Base-by-base conservation (phyloP, 2,113 vertebrate genomes). In the Seriola quinqueradiata region DNA sequence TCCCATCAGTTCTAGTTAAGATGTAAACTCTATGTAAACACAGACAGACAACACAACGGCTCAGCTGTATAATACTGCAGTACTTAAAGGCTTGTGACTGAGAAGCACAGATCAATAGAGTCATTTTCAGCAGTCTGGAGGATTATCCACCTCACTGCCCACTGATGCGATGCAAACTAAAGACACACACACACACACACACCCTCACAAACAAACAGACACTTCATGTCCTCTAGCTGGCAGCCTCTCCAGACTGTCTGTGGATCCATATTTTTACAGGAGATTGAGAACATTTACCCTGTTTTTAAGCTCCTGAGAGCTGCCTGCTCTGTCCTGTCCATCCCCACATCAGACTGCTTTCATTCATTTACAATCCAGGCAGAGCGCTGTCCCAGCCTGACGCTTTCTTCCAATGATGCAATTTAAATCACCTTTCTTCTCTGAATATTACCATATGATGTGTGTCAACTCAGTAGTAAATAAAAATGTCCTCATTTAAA, bases 121-220 rank as follows among this genome's bases (percentile, higher is more conserved):
- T 92, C 77, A 94, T 94, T 89, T 93, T 92, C 89, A 89, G 87
- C 84, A 86, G 88, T 91, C 87, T 93, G 87, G 69, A 81, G 75
- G 87, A 92, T 93, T 92, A 91, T 89, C 71, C 85, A 87, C 80
- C 75, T 84, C 83, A 82, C 80, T 84, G 89, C 76, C 48, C 81
- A 75, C 77, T 81, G 69, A 88, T 44, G 81, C 4, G 16, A 89
- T 84, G 86, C 68, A 83, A 86, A 87, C 70, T 65, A 69, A 60
- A 88, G 1, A 66, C 34, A 74, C 48, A 59, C 40, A 70, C 34
- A 72, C 79, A 44, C n/a, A 10, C 64, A 38, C 25, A 55, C 70
- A 58, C 38, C 64, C 64, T 44, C 63, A 74, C 36, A 65, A 58
- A 70, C 59, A 66, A 50, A 63, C 34, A 79, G 46, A 72, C 46